A percentile compares a stretch with the other conserved stretches of the same genome.
Conservation (phyloP, 1,140 invertebrate species). For the Drosophila parvula region DNA sequence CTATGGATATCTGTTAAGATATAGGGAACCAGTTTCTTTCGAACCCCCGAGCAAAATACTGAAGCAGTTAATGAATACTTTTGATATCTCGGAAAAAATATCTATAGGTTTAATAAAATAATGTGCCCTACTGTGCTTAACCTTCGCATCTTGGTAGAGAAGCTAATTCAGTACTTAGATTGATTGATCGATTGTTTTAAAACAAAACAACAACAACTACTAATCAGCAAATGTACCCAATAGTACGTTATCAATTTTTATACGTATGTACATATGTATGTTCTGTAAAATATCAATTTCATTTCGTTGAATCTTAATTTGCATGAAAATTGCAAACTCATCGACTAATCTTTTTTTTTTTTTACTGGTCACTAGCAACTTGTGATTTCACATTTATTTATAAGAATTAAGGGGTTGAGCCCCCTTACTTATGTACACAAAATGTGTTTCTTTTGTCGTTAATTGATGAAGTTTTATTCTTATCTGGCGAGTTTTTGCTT, state of each 20-base stretch:
- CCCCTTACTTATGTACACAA: background rate
- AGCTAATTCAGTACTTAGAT: background rate
- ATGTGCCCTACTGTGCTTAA: too few species aligned
- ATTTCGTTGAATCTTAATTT: constrained; percentile 6
- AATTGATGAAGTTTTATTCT: constrained; percentile 20
- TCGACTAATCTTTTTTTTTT: constrained; percentile 13
- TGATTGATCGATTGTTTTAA: background rate
- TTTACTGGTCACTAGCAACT: background rate
- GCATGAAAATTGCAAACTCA: constrained; percentile 19
- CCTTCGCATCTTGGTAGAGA: background rate
- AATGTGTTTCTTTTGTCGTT: background rate
- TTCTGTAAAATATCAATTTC: background rate
- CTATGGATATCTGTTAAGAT: background rate
- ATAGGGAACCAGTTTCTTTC: background rate
- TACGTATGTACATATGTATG: background rate
- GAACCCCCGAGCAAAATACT: background rate
- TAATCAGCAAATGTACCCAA: constrained; percentile 5
- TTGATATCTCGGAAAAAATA: background rate
- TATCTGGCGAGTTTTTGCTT: constrained; percentile 2
- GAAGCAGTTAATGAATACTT: background rate
- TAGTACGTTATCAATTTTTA: background rate
- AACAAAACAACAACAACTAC: background rate
- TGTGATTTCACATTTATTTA: background rate
- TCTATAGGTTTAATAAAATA: background rate
- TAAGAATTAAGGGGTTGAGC: constrained; percentile 8